Evolutionary conservation across 2,113 vertebrate species (phyloP), one percentile per base, ranked within the genome.

Genomic region (Sceloporus undulatus): DNA sequence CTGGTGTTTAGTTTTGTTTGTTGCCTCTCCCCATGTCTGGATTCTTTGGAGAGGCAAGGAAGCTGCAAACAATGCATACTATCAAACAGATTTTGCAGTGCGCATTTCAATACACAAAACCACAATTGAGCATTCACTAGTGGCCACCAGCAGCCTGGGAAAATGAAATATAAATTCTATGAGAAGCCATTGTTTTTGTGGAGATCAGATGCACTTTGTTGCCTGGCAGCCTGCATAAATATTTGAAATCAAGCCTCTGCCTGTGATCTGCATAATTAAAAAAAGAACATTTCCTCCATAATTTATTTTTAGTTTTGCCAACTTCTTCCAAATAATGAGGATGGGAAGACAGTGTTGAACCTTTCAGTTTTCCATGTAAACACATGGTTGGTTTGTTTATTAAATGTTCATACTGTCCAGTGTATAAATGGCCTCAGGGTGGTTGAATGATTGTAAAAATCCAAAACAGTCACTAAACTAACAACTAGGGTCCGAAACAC

Each of bases 221-320:
- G 91, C 95, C 88, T 89, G 88, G 94, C 92, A 89, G 82, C 95
- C 95, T 91, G 91, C 92, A 1, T 87, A 97, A 97, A 93, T 96
- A 97, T 95, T 93, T 94, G 79, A 95, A 92, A 93, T 84, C 90
- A 83, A 92, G 86, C 85, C 80, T 91, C 73, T 88, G 59, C 92
- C 70, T 89, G 59, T 93, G 89, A 91, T 89, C 89, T 59, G 88
- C 76, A 91, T 86, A n/a, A 27, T 86, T 78, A 85, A 6, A 56
- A 34, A 70, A 88, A 77, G 14, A 66, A 68, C n/a, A 40, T 48
- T 83, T 88, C 79, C 48, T 88, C 74, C 13, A 76, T 34, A 48
- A 54, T 77, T 68, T 78, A 68, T 68, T 54, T 83, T 14, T 77
- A n/a, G n/a, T 54, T 77, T 68, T 27, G 75, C 59, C 65, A 82